Conservation (phyloP, 2,888 invertebrate species). For the Yponomeuta malinellus region DNA sequence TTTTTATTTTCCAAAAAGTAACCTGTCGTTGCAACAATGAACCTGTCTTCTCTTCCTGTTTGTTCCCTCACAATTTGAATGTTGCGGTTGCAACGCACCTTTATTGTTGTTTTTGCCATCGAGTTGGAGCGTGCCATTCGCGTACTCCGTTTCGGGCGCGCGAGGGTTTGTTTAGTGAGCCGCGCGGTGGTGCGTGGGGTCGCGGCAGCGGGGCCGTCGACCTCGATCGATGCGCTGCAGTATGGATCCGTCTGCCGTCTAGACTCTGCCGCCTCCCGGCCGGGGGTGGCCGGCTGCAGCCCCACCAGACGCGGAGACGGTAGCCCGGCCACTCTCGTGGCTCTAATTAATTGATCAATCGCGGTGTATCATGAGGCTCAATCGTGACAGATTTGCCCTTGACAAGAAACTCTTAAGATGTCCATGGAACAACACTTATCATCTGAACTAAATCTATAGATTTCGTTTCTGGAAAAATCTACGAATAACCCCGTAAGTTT, state of each 20-base stretch:
- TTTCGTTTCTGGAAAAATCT: too few species aligned
- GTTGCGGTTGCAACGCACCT: too few species aligned
- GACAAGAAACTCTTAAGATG: too few species aligned
- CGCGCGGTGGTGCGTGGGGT: slow-evolving; percentile 29
- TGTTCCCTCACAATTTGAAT: too few species aligned
- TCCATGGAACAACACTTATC: too few species aligned
- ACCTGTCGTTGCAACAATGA: too few species aligned
- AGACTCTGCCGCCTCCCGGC: slow-evolving; percentile 38
- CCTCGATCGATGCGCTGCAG: slow-evolving; percentile 65
- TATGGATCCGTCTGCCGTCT: slow-evolving; percentile 72
- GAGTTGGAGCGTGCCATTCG: background rate
- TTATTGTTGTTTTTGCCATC: too few species aligned
- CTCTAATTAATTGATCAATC: background rate
- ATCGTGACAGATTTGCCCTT: background rate
- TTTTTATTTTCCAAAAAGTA: too few species aligned
- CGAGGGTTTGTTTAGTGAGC: slow-evolving; percentile 48
- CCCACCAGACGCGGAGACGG: slow-evolving; percentile 11
- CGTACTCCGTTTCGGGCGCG: slow-evolving; percentile 6
- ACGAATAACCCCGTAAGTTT: too few species aligned
- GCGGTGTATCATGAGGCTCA: background rate
- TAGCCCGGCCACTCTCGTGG: background rate
- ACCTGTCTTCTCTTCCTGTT: too few species aligned
- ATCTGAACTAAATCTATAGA: too few species aligned
- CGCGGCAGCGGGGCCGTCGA: slow-evolving; percentile 28
- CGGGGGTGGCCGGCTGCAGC: slow-evolving; percentile 25